Base-by-base conservation (phyloP, 2,113 vertebrate genomes). In the Balaenoptera acutorostrata region DNA sequence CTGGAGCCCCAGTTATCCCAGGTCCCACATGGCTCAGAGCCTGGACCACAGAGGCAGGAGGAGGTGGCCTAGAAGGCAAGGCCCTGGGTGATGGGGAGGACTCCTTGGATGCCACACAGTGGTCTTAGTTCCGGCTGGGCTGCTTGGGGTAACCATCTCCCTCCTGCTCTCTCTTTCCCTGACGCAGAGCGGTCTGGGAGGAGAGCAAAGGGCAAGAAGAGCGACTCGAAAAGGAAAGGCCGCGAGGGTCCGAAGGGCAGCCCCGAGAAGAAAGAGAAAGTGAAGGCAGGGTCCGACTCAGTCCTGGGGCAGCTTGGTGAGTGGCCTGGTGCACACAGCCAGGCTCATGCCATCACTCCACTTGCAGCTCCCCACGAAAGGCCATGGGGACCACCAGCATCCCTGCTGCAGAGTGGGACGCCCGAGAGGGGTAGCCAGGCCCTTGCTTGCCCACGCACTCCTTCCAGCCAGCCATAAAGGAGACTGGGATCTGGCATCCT, bases 241-340 rank as follows among this genome's bases (percentile, higher is more conserved):
- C 99, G 98, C 82, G 99, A 99, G 98, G 98, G 99, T 93, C 98
- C 99, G 97, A 99, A 99, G 98, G 99, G 93, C 98, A 99, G 99
- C 95, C 99, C 99, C 0, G 99, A 99, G 98, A 99, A 99, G 98
- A 99, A 99, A 98, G 99, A 99, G 98, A 99, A 99, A 98, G 98
- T 99, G 98, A 99, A 99, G 98, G 98, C 99, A 83, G 99, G 99
- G 95, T 99, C 99, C 14, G 99, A 99, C 97, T 99, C 99, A n/a
- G 99, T 99, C 36, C 99, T 99, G 96, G 99, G 99, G 98, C 99
- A 99, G 97, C 98, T 99, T 98, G 99, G 99, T 99, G 99, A 99
- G 99, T 98, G 46, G 55, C 88, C 55, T 23, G 31, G n/a, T 6
- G 5, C 15, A 31, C 86, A 33, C 1, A 27, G 74, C 49, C 68